A percentile compares a stretch with the other conserved stretches of the same genome.
Evolutionary conservation across 2,888 invertebrate species (phyloP).

Genomic region (Machimus atricapillus): DNA sequence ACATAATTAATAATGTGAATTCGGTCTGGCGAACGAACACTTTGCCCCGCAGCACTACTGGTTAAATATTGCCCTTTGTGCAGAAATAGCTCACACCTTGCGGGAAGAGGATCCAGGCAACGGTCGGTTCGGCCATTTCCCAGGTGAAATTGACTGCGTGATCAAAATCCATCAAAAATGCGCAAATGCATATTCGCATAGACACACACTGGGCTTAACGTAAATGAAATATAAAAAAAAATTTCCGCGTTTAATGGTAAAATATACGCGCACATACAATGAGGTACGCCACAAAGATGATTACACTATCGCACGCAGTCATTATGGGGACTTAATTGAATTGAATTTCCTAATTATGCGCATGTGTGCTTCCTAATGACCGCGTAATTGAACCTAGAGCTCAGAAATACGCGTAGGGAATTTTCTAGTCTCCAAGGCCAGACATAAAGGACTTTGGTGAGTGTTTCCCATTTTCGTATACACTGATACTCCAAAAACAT

Average conservation of each 20-base stretch:
- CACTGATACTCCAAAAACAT: background rate
- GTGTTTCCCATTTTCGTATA: background rate
- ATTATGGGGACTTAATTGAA: conserved; percentile 36
- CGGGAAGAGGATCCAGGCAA: background rate
- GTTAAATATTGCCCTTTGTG: background rate
- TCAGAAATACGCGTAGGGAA: background rate
- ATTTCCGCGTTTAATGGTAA: background rate
- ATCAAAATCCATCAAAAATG: conserved; percentile 36
- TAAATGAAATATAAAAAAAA: conserved; percentile 5
- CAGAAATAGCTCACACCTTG: background rate
- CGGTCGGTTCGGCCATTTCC: background rate
- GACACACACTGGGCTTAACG: background rate
- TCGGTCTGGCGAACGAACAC: background rate
- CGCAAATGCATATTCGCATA: conserved; percentile 1
- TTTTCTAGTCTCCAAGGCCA: background rate
- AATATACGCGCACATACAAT: conserved; percentile 39
- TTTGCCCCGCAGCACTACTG: background rate
- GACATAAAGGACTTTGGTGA: background rate
- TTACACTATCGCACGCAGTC: conserved; percentile 26
- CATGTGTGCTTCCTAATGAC: conserved; percentile 32
- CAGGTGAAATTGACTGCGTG: conserved; percentile 31
- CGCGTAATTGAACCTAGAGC: background rate
- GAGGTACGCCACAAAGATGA: conserved; percentile 38
- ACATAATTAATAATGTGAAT: background rate
- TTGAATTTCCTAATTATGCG: conserved; percentile 27